Percentiles rank a stretch among this genome's conserved stretches.
Conservation (phyloP, 2,113 vertebrate genomes). For the Dissostichus mawsoni region DNA sequence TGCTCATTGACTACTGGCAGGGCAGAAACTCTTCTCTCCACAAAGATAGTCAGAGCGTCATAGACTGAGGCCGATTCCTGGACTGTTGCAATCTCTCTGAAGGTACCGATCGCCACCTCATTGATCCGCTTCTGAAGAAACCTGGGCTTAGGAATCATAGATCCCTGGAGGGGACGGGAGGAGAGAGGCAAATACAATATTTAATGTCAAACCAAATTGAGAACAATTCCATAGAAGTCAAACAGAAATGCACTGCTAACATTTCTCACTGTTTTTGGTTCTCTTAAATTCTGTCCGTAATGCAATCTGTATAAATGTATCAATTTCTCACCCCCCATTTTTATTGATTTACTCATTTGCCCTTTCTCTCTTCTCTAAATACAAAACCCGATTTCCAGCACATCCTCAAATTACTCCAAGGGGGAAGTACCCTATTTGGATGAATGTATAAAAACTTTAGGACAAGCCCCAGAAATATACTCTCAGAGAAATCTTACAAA, state of each 20-base stretch:
- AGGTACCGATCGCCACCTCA: conserved; percentile 92
- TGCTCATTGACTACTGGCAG: conserved; percentile 90
- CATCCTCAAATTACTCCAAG: too few relatives aligned
- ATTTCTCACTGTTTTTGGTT: too few relatives aligned
- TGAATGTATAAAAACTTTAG: neutral
- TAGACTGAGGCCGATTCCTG: conserved; percentile 87
- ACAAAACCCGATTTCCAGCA: too few relatives aligned
- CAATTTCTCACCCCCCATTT: too few relatives aligned
- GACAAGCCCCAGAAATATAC: neutral
- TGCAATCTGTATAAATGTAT: too few relatives aligned
- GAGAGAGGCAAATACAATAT: neutral
- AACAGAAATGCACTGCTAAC: neutral
- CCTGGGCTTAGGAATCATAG: conserved; percentile 89
- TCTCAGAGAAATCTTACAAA: conserved; percentile 79
- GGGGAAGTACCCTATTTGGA: too few relatives aligned
- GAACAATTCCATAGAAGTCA: neutral
- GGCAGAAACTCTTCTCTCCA: conserved; percentile 93
- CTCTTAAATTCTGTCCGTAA: too few relatives aligned
- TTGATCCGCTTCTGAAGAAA: conserved; percentile 90
- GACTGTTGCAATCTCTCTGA: conserved; percentile 89
- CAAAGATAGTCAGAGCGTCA: conserved; percentile 90
- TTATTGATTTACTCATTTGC: too few relatives aligned
- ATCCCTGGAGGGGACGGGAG: conserved; percentile 78
- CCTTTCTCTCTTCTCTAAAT: too few relatives aligned
- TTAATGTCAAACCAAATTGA: neutral